Evolutionary conservation across 2,888 invertebrate genomes (phyloP).

Genomic region (Hirtodrosophila duncani): DNA sequence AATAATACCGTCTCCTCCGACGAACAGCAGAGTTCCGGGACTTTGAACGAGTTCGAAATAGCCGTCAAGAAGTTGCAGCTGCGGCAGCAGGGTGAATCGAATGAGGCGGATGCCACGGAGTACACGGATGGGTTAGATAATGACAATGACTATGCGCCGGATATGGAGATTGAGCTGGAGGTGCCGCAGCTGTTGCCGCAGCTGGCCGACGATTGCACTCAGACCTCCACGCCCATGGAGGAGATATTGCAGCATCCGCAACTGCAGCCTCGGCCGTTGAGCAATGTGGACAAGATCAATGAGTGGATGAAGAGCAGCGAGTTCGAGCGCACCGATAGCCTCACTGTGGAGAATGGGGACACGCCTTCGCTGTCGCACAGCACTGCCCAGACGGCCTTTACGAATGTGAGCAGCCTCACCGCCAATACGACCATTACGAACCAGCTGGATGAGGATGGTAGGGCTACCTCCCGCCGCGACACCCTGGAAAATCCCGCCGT

Average conservation of each 20-base stretch:
- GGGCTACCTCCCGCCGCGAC: constrained; percentile 83
- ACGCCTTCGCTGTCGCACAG: constrained; percentile 45
- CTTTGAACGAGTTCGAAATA: constrained; percentile 69
- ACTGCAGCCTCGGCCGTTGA: constrained; percentile 58
- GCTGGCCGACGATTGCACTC: constrained; percentile 68
- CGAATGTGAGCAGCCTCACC: constrained; percentile 58
- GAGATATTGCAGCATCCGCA: constrained; percentile 63
- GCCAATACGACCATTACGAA: constrained; percentile 65
- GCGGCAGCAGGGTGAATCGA: constrained; percentile 54
- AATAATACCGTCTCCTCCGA: constrained; percentile 61
- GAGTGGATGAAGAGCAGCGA: constrained; percentile 78
- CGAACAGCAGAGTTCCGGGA: constrained; percentile 68
- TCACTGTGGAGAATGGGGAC: constrained; percentile 70
- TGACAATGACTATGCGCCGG: constrained; percentile 55
- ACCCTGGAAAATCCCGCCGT: constrained; percentile 73
- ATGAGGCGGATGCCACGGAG: constrained; percentile 59
- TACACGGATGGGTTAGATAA: constrained; percentile 47
- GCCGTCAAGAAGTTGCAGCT: constrained; percentile 53
- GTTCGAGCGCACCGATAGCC: constrained; percentile 75
- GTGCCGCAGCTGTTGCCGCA: constrained; percentile 66
- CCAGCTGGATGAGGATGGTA: constrained; percentile 80
- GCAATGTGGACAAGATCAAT: constrained; percentile 75
- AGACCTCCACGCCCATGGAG: constrained; percentile 73
- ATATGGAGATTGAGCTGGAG: constrained; percentile 70
- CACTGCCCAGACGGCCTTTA: constrained; percentile 59